These are phyloP conservation scores for Taeniopygia guttata DNA, from an alignment of 2,797 vertebrate species.

Conservation along the genomic window DNA sequence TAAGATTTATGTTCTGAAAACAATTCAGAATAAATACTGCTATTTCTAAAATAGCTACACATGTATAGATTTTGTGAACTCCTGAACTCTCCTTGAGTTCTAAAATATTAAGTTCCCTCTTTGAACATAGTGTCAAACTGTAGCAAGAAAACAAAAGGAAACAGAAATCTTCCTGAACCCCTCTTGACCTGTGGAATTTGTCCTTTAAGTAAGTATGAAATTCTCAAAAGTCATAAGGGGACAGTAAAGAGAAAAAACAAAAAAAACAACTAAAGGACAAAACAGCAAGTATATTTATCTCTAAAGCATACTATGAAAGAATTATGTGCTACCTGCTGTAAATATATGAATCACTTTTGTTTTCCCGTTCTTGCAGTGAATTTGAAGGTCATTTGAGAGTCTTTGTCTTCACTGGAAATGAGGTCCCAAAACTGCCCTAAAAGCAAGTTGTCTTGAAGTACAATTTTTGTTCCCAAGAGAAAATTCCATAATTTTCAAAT, in stretches of 20 bases:
- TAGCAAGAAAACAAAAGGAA: neutral
- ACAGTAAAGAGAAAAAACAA: neutral
- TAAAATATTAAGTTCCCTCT: neutral
- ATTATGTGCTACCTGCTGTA: neutral
- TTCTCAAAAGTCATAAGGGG: neutral
- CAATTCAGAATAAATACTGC: neutral
- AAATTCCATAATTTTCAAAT: neutral
- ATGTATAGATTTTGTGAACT: neutral
- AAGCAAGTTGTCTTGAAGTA: neutral
- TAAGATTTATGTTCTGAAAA: neutral
- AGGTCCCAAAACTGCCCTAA: neutral
- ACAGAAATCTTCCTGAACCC: neutral
- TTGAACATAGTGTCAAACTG: neutral
- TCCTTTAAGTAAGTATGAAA: neutral
- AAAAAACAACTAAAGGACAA: accelerated
- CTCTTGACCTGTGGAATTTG: neutral
- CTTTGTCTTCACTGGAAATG: neutral
- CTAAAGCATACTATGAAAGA: neutral
- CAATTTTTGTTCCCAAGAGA: neutral
- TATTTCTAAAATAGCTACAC: neutral
- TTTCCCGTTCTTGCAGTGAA: neutral
- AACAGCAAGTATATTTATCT: neutral
- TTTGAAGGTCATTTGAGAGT: neutral
- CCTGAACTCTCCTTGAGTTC: neutral
- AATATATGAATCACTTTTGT: neutral